Evolutionary conservation across 2,888 invertebrate species (phyloP), one percentile per base, ranked within the genome.

Genomic region (Drosophila subsilvestris): DNA sequence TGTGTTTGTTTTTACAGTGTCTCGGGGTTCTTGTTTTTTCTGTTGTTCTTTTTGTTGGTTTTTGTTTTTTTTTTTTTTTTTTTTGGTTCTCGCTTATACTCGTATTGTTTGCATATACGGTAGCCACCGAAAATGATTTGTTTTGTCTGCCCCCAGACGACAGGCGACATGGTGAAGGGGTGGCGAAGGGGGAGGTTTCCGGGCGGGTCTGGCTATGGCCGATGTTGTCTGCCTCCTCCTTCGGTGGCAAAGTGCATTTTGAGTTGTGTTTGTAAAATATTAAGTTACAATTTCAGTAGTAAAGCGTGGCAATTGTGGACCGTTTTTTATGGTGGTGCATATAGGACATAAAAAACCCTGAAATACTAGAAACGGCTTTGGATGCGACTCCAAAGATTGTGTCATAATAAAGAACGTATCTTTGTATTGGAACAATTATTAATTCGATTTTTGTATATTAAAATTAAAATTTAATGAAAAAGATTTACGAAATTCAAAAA

Each of bases 61-160:
- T 51, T 56, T 43, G 47, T 63, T 60, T 56, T 20, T 61, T 51
- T 63, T 53, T 17, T 51, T 60, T 61, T 27, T 51, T 51, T 71
- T 55, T 45, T 43, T 57, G 17, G 54, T 51, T 75, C 70, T 72
- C 62, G 70, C 63, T 63, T 63, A 29, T 48, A 75, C 70, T 72
- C 62, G 70, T 65, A 62, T 61, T 78, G 72, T 75, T 80, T 78
- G 72, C 74, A 63, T 72, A 63, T 72, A 73, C 76, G 74, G 79
- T 80, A 79, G 81, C 75, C 59, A 43, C 70, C 67, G 54, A 74
- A 70, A 79, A 76, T 77, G 76, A 79, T 85, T 89, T 88, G 89
- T 88, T 89, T 80, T 88, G 88, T 86, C 89, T 89, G 89, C 70
- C 59, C 69, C 59, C 67, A 32, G 61, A 22, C 61, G 54, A 68